Conservation (phyloP, 2,113 vertebrate species). For the Pteronura brasiliensis region DNA sequence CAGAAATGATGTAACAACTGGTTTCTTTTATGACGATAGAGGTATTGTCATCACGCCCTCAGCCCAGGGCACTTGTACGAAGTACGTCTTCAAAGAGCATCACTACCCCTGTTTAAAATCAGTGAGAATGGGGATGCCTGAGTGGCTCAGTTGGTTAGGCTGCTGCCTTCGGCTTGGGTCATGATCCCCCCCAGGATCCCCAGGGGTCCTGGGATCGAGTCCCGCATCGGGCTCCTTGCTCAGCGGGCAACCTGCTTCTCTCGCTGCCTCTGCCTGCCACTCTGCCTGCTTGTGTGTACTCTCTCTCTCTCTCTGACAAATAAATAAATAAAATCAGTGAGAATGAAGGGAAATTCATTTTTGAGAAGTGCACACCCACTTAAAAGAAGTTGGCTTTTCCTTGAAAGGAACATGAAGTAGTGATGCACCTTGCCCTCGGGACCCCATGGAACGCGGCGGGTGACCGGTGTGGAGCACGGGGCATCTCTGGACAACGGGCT, state of each 20-base stretch:
- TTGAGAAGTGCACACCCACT: not conserved
- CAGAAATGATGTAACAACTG: not conserved
- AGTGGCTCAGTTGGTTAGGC: too few relatives aligned
- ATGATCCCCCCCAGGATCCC: too few relatives aligned
- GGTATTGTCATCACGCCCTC: not conserved
- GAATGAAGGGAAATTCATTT: not conserved
- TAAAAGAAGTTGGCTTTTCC: not conserved
- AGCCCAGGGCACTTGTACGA: not conserved
- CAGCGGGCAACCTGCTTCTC: too few relatives aligned
- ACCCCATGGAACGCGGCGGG: accelerated
- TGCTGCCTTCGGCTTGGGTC: too few relatives aligned
- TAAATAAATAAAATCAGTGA: not conserved
- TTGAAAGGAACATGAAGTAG: not conserved
- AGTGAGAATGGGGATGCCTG: not conserved
- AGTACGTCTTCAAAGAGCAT: not conserved
- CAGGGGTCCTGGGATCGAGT: too few relatives aligned
- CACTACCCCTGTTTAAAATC: not conserved
- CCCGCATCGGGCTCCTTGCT: too few relatives aligned
- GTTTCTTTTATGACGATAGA: not conserved
- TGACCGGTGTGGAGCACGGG: accelerated
- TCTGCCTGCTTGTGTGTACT: too few relatives aligned
- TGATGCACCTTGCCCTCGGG: not conserved
- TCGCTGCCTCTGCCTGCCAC: too few relatives aligned
- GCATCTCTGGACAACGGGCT: accelerated
- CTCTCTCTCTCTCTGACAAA: too few relatives aligned